Evolutionary conservation across 2,888 invertebrate genomes (phyloP).

Genomic region (Acleris cristana): DNA sequence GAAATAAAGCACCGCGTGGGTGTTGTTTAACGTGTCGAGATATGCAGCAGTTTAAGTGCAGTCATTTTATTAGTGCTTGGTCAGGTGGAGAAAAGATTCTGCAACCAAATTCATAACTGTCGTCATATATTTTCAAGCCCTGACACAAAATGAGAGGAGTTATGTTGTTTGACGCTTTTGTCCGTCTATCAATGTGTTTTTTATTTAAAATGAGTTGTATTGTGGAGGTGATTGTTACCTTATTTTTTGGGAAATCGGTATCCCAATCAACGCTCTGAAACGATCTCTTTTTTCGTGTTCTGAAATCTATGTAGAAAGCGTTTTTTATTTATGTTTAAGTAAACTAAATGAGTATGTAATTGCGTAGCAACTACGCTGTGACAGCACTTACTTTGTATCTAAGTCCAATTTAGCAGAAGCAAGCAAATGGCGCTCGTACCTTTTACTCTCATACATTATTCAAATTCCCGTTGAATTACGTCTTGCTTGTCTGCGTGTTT

Average conservation of each 20-base stretch:
- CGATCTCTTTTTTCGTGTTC: too few species aligned
- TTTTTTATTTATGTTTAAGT: background rate
- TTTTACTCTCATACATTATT: conserved; percentile 67
- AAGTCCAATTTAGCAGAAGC: conserved; percentile 62
- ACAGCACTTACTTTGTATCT: conserved; percentile 51
- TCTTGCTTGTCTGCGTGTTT: conserved; percentile 54
- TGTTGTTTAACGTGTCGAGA: conserved; percentile 1
- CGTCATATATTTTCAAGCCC: too few species aligned
- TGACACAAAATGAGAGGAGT: too few species aligned
- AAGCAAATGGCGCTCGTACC: conserved; percentile 49
- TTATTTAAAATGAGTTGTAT: too few species aligned
- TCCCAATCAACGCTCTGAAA: too few species aligned
- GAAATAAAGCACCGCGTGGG: background rate
- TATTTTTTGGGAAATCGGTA: too few species aligned
- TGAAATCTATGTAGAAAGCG: too few species aligned
- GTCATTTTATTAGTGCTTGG: background rate
- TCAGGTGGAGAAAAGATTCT: background rate
- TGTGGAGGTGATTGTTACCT: too few species aligned
- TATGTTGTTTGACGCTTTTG: too few species aligned
- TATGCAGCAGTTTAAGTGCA: background rate
- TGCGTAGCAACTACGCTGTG: conserved; percentile 9
- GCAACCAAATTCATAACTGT: background rate
- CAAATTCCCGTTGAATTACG: conserved; percentile 60
- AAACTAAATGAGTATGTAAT: background rate
- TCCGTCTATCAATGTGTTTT: too few species aligned